Evolutionary conservation across 2,888 invertebrate genomes (phyloP).

Genomic region (Andrena bicolor): DNA sequence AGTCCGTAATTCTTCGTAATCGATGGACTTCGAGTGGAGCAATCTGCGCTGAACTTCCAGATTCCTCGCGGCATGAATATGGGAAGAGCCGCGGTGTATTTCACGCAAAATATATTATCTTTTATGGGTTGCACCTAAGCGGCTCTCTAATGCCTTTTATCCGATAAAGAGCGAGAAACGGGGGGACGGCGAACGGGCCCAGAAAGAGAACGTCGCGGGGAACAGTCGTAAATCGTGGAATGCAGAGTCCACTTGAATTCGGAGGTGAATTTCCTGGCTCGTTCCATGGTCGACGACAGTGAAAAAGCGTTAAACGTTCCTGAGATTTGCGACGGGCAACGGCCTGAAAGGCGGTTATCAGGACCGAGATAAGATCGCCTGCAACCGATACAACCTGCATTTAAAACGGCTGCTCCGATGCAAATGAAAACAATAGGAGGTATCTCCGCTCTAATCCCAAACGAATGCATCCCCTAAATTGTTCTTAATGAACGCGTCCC

Average conservation of each 20-base stretch:
- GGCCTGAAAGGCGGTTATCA: constrained; percentile 47
- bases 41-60: constrained; percentile 60
- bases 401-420: constrained; percentile 33
- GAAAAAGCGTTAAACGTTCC: constrained; percentile 62
- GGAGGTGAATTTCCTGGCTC: constrained; percentile 64
- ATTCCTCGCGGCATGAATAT: constrained; percentile 47
- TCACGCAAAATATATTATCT: constrained; percentile 69
- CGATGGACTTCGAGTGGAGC: constrained; percentile 30
- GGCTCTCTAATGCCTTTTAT: constrained; percentile 68
- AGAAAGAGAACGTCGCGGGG: constrained; percentile 37
- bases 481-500: constrained; percentile 2
- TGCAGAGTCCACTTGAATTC: constrained; percentile 72
- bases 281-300: constrained; percentile 47
- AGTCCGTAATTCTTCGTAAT: not conserved
- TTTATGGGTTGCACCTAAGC: constrained; percentile 69
- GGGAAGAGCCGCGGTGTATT: constrained; percentile 37
- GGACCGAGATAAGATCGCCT: constrained; percentile 47
- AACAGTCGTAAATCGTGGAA: constrained; percentile 71
- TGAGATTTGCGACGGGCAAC: constrained; percentile 55
- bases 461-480: constrained; percentile 19
- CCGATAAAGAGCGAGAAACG: constrained; percentile 55
- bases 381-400: constrained; percentile 28
- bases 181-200: constrained; percentile 27
- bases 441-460: not conserved
- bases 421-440: constrained; percentile 46